phyloP scores from a whole-genome alignment of 2,113 vertebrate species.

The Hemibagrus wyckioides region DNA sequence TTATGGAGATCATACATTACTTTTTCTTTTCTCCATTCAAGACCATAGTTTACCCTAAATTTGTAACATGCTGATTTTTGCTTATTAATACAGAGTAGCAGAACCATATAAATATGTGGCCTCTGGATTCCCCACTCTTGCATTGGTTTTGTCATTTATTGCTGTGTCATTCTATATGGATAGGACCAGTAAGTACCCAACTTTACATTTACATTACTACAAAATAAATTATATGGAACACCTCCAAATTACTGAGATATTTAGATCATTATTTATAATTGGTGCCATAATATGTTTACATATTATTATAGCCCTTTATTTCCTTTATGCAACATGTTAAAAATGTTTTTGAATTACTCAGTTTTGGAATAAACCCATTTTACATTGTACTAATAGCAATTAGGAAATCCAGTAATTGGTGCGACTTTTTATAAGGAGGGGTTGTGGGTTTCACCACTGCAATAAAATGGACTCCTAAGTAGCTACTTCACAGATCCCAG shows the following conservation, averaged over 20 bases:
- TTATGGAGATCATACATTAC: not conserved
- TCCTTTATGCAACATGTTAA: no score
- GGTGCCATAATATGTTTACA: not conserved
- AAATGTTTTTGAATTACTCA: no score
- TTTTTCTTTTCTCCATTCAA: not conserved
- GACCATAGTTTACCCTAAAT: no score
- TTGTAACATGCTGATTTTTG: not conserved
- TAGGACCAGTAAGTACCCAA: conserved; percentile 12
- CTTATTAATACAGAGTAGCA: not conserved
- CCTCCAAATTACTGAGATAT: not conserved
- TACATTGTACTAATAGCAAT: not conserved
- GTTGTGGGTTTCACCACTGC: no score
- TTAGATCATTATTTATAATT: not conserved
- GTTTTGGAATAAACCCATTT: not conserved
- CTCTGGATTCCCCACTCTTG: not conserved
- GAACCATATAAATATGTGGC: not conserved
- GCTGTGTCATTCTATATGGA: conserved; percentile 1
- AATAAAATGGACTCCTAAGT: no score
- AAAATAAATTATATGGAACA: not conserved
- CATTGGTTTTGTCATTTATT: not conserved
- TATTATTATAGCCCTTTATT: no score
- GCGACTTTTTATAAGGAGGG: not conserved
- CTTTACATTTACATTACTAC: not conserved
- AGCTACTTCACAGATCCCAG: not conserved
- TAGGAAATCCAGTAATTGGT: not conserved